A percentile compares a stretch with the other conserved stretches of the same genome.
These are phyloP conservation scores for Cichladusa arquata DNA, from an alignment of 2,113 vertebrate genomes.

Conservation along the genomic window DNA sequence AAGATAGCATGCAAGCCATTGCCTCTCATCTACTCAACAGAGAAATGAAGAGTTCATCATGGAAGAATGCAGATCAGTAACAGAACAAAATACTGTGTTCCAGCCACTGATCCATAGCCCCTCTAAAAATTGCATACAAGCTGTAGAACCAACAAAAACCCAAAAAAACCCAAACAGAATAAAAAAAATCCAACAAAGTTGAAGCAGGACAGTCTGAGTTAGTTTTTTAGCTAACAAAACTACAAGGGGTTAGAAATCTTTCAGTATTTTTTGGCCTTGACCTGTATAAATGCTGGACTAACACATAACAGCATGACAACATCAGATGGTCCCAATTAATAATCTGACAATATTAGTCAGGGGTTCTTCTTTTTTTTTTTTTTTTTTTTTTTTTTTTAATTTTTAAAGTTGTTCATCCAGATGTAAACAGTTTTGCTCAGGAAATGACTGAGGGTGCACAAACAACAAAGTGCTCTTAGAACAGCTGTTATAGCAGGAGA, in stretches of 20 bases:
- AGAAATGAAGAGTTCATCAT: neutral
- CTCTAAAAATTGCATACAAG: neutral
- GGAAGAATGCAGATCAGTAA: neutral
- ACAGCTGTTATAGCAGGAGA: neutral
- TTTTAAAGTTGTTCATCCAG: neutral
- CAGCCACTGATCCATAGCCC: neutral
- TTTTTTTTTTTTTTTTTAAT: accelerated
- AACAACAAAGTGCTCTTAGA: neutral
- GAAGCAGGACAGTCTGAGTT: neutral
- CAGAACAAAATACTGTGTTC: neutral
- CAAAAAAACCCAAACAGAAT: neutral
- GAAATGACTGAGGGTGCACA: neutral
- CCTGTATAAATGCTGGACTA: neutral
- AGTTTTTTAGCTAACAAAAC: neutral
- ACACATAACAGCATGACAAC: neutral
- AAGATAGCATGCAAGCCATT: neutral
- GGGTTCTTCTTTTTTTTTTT: accelerated
- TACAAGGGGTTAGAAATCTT: neutral
- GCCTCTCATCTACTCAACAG: neutral
- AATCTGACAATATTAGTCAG: neutral
- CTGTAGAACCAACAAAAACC: neutral
- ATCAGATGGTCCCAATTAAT: neutral
- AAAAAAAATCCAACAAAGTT: neutral
- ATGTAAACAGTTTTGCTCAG: neutral
- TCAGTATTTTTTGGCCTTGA: neutral